Evolutionary conservation across 2,113 vertebrate genomes (phyloP), one percentile per base, ranked within the genome.

Genomic region (Rhabdornis inornatus): DNA sequence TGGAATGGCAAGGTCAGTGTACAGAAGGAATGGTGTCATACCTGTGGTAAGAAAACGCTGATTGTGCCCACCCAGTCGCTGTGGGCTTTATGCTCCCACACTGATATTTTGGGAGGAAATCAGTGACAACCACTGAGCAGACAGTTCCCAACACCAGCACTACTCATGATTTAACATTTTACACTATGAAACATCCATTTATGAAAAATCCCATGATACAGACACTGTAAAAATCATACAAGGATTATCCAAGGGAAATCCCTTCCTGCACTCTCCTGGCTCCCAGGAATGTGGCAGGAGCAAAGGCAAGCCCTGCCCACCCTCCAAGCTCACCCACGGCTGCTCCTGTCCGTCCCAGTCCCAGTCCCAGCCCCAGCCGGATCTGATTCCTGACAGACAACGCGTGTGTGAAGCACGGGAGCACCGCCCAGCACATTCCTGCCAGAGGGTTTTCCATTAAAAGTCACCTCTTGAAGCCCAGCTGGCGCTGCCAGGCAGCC

Each of bases 401-500:
- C 6, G 28, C 14, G 3, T 2, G 47, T 9, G 39, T 0, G n/a
- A 27, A 35, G 10, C 44, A 25, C 3, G 1, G 5, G 6, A 57
- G 10, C 65, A 42, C 27, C 40, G 21, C 6, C 47, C 10, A 10
- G 5, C 56, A 3, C 42, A 0, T 15, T 10, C 6, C 7, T 5
- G 8, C 2, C 35, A 3, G 6, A 11, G 19, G 15, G 1, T 18
- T 23, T 11, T 7, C 3, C 8, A 5, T 13, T 3, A 15, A 14
- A 63, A 39, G 15, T 13, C 70, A 9, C 15, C 24, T 49, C 75
- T 20, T 12, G 11, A 3, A 35, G 5, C 3, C 1, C 24, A 0
- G 4, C 24, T 0, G 18, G 44, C 31, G 1, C 53, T 42, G 20
- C 68, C 42, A 16, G 16, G 10, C 24, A 52, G 50, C 11, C 18